phyloP scores from a whole-genome alignment of 2,113 vertebrate genomes.

The Forbesichthys agassizii region DNA sequence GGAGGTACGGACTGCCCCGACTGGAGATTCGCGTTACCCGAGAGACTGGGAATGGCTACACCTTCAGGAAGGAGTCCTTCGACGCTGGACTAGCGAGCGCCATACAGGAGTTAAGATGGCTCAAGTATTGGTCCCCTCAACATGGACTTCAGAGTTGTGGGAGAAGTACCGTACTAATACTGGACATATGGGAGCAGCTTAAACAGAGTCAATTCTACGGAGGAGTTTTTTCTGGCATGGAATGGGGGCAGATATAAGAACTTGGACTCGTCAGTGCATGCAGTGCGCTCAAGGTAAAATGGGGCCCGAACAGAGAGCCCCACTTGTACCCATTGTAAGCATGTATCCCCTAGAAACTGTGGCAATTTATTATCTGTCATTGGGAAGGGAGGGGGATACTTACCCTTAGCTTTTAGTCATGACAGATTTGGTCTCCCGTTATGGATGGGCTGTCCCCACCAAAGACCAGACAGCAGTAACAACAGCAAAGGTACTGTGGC shows the following conservation, averaged over 20 bases:
- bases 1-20: no score
- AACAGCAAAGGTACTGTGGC: neutral
- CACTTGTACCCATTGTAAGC: neutral
- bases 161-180: neutral
- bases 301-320: neutral
- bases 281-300: neutral
- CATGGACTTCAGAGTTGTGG: neutral
- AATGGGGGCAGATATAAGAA: neutral
- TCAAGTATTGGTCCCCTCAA: neutral
- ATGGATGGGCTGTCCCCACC: neutral
- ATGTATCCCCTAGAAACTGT: neutral
- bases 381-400: neutral
- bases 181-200: neutral
- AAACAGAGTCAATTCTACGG: neutral
- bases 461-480: neutral
- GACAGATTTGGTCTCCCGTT: conserved; percentile 2
- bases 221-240: neutral
- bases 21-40: neutral
- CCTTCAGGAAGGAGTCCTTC: neutral
- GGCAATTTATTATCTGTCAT: neutral
- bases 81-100: neutral
- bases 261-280: neutral
- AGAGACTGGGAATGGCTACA: neutral
- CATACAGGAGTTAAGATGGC: neutral
- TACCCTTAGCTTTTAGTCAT: neutral